These are phyloP conservation scores for Drosophila ochracea DNA, from an alignment of 2,888 invertebrate species.

Conservation along the genomic window DNA sequence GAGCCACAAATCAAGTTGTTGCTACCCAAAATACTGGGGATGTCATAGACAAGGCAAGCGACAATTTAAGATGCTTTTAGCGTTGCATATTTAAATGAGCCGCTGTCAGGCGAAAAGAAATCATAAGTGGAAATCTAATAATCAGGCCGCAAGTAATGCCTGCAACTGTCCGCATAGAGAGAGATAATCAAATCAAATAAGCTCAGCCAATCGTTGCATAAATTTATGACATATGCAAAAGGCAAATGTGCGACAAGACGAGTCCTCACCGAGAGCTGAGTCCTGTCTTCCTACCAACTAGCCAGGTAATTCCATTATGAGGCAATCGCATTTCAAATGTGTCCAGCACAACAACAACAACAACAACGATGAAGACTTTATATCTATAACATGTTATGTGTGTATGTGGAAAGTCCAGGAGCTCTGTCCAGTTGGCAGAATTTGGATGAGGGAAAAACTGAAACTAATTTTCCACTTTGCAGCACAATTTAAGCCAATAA, in stretches of 20 bases:
- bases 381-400: slow-evolving; percentile 17
- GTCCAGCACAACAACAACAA: slow-evolving; percentile 25
- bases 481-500: slow-evolving; percentile 72
- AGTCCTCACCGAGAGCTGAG: slow-evolving; percentile 1
- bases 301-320: slow-evolving; percentile 68
- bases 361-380: slow-evolving; percentile 14
- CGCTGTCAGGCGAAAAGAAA: slow-evolving; percentile 42
- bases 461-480: slow-evolving; percentile 83
- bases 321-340: slow-evolving; percentile 64
- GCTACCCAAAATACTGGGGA: not conserved
- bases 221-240: slow-evolving; percentile 69
- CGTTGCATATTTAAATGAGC: slow-evolving; percentile 45
- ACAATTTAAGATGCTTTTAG: slow-evolving; percentile 45
- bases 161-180: slow-evolving; percentile 1
- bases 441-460: slow-evolving; percentile 38
- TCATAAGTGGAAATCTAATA: slow-evolving; percentile 63
- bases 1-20: not conserved
- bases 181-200: slow-evolving; percentile 67
- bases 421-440: slow-evolving; percentile 25
- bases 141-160: slow-evolving; percentile 33
- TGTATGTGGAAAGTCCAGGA: slow-evolving; percentile 21
- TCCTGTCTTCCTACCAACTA: slow-evolving; percentile 19
- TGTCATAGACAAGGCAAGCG: slow-evolving; percentile 7
- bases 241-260: slow-evolving; percentile 12
- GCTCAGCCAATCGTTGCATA: slow-evolving; percentile 72